These are phyloP conservation scores for Xestia xanthographa DNA, from an alignment of 2,888 invertebrate species.

Conservation along the genomic window DNA sequence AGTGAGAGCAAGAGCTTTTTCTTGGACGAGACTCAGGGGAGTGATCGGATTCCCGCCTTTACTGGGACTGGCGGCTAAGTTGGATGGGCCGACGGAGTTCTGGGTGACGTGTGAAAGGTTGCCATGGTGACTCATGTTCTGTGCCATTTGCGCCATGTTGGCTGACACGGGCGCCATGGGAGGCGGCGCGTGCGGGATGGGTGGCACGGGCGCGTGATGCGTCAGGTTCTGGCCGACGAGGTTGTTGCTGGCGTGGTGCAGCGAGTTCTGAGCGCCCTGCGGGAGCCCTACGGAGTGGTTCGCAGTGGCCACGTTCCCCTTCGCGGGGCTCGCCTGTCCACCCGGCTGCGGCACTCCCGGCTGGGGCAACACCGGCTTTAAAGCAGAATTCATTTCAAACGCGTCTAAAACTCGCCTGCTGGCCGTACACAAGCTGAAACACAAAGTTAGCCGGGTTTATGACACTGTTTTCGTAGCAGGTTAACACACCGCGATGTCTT, in stretches of 20 bases:
- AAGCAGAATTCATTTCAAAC: slow-evolving; percentile 91
- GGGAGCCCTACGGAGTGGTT: slow-evolving; percentile 85
- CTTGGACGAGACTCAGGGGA: slow-evolving; percentile 87
- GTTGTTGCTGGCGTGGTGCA: slow-evolving; percentile 80
- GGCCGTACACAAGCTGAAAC: slow-evolving; percentile 82
- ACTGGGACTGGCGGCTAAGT: slow-evolving; percentile 80
- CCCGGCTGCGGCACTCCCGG: slow-evolving; percentile 87
- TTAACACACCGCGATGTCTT: slow-evolving; percentile 84
- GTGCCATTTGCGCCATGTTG: slow-evolving; percentile 89
- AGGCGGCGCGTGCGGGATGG: slow-evolving; percentile 81
- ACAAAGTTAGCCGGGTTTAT: slow-evolving; percentile 80
- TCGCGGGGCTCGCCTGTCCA: slow-evolving; percentile 85
- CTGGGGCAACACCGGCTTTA: slow-evolving; percentile 91
- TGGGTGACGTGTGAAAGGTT: slow-evolving; percentile 87
- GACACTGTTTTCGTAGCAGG: slow-evolving; percentile 79
- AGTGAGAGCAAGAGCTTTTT: slow-evolving; percentile 86
- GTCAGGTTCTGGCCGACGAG: slow-evolving; percentile 85
- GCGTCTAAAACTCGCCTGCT: slow-evolving; percentile 71
- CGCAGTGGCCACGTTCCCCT: slow-evolving; percentile 85
- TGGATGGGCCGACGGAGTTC: slow-evolving; percentile 80
- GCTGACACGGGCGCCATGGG: slow-evolving; percentile 89
- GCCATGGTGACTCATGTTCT: slow-evolving; percentile 89
- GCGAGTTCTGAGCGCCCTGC: slow-evolving; percentile 85
- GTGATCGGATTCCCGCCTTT: slow-evolving; percentile 81
- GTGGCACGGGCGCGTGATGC: slow-evolving; percentile 80